These are phyloP conservation scores for Gulo gulo DNA, from an alignment of 2,113 vertebrate species.

Conservation along the genomic window DNA sequence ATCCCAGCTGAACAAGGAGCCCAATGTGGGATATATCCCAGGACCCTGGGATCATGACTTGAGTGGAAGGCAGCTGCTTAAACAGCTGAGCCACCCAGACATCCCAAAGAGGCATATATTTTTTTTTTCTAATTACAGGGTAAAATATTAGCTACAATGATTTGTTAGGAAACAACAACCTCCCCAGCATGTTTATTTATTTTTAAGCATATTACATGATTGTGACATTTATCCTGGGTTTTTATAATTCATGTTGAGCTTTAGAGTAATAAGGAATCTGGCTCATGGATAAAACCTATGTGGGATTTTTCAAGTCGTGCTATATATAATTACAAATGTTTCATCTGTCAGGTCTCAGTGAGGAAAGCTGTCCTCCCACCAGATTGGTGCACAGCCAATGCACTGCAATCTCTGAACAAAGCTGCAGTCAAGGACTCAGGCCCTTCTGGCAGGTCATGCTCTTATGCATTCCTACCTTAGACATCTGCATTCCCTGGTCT, in stretches of 20 bases:
- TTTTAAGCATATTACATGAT: neutral
- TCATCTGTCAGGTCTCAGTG: neutral
- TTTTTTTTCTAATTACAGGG: neutral
- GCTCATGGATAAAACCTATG: neutral
- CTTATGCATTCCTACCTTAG: neutral
- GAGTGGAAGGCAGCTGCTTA: too few species aligned
- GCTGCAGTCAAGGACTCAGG: rapidly evolving
- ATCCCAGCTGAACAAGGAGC: too few species aligned
- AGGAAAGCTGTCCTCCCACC: rapidly evolving
- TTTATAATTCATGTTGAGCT: neutral
- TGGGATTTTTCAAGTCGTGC: neutral
- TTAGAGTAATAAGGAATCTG: neutral
- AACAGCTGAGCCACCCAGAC: too few species aligned
- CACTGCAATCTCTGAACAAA: neutral
- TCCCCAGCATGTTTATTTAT: neutral
- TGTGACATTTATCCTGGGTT: neutral
- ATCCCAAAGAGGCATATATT: neutral
- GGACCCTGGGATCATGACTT: too few species aligned
- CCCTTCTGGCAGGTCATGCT: neutral
- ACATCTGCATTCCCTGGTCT: too few species aligned
- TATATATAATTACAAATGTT: neutral
- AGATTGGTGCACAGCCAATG: rapidly evolving
- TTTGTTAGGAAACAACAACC: neutral
- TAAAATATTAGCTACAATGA: neutral
- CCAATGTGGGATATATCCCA: too few species aligned